Base-by-base conservation (phyloP, 1,140 invertebrate species). In the Stegodyphus dumicola region DNA sequence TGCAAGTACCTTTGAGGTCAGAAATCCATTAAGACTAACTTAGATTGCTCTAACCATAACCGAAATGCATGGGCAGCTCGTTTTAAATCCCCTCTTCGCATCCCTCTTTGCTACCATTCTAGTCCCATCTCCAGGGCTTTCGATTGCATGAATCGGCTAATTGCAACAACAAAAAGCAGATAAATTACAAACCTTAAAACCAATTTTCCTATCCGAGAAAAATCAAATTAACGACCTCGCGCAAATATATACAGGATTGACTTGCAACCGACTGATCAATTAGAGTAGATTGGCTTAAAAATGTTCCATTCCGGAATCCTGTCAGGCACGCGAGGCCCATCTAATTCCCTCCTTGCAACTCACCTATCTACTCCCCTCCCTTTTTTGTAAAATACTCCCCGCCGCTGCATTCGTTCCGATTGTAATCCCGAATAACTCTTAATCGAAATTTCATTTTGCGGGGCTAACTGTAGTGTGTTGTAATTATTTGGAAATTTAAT, bases 401-500 rank as follows among this genome's bases (percentile, higher is more conserved):
- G 33, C 33, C 33, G 33, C 33, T 33, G 33, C 33, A 33, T 33
- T 3, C 33, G 1, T 33, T 69, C 15, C n/a, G n/a, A 13, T 18
- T 69, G 9, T 9, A 69, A 18, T n/a, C 53, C 73, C n/a, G 49
- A 54, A n/a, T 7, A 7, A 10, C 70, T 7, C 7, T 71, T 74
- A 66, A 83, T 83, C 79, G 79, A 83, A 83, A 83, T 67, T 74
- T 74, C 79, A 83, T 83, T 83, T 33, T 83, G 71, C 66, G 13
- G n/a, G n/a, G 51, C 13, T 53, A 49, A 67, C 56, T 7, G 51
- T 0, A 64, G 49, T 60, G n/a, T 70, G 49, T 48, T 49, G 70
- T 83, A 83, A 83, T 83, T 83, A 83, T 83, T 83, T 66, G 70
- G 70, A 83, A 83, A 83, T 83, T 83, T 83, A 83, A 83, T 83